Evolutionary conservation across 2,888 invertebrate species (phyloP), one percentile per base, ranked within the genome.

Genomic region (Dinocampus coccinellae): DNA sequence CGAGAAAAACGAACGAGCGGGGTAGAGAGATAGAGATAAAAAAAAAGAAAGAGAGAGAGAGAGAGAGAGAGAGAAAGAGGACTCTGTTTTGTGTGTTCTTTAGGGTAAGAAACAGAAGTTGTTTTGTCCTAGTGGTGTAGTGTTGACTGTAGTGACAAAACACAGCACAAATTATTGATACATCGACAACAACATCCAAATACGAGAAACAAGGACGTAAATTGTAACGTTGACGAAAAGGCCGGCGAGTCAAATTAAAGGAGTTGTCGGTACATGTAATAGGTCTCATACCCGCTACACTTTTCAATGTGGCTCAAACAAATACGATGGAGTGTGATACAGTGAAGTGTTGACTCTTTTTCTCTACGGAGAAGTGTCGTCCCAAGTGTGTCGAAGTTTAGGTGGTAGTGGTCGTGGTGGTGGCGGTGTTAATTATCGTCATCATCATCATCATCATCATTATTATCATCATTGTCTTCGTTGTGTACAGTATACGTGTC

Each of bases 281-380:
- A 47, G 63, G 26, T 63, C 20, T 26, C 16, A 47, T 66, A 65
- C 55, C 11, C 11, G 66, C 34, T 34, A 73, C 36, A 68, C 69
- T 72, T 73, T 58, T 78, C 74, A 76, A 79, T 77, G 78, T 79
- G 78, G 78, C 76, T 77, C 79, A 80, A 83, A 83, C 78, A 82
- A 83, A 80, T 80, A 80, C 76, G 81, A 83, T 83, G 84, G 80
- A 83, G 83, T 81, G 84, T 81, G 84, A 84, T 77, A 80, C 80
- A 72, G 76, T 74, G 57, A 73, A 77, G 77, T 77, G 75, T 76
- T 75, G 75, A 78, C 76, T 75, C 73, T 60, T 9, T 24, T 26
- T 26, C 20, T 36, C 22, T 61, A 55, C 34, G 52, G 63, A 63
- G 64, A 74, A 75, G 78, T 75, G 76, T 73, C 75, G 72, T 29